Evolutionary conservation across 2,888 invertebrate species (phyloP), one percentile per base, ranked within the genome.

Genomic region (Raillietiella orientalis): DNA sequence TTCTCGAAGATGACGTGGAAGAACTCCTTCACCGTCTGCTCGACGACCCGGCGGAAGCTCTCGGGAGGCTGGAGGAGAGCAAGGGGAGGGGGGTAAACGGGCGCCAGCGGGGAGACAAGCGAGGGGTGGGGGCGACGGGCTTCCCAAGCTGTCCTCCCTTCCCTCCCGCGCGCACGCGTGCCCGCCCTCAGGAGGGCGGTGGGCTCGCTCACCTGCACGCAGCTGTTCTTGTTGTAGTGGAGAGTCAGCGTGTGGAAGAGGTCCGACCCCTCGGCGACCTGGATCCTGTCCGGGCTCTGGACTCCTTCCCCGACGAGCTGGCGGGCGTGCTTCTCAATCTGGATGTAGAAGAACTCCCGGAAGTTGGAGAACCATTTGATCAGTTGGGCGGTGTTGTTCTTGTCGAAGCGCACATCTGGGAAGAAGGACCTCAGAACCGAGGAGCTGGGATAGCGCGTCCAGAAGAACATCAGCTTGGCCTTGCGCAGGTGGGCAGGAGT

Each of bases 361-460:
- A 96, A 96, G 52, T 96, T 99, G 46, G 90, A 90, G 67, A 96
- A 99, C 96, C 96, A 96, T 55, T 96, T 96, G 59, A 96, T 96
- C 49, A 99, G 70, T 58, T 96, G 96, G 44, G 96, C 96, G 37
- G 96, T 96, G 58, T 96, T 96, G 60, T 93, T 93, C 58, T 96
- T 96, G 63, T 96, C 96, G 63, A 96, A 96, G 52, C 84, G 84
- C 56, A 96, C 90, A 58, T 96, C 96, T 21, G 93, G 93, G 62
- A 99, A 96, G 63, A 84, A 99, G 67, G 87, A 82, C 60, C 99
- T 99, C 50, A 96, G 69, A 39, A 93, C 77, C 42, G 87, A 74
- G 33, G 93, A 93, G 51, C 82, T 87, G 32, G 96, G 96, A 53
- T 99, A 99, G 42, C 96, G 65, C 41, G 87, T 87, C 75, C 84